Conservation (phyloP, 2,888 invertebrate species). For the Sympetrum striolatum region DNA sequence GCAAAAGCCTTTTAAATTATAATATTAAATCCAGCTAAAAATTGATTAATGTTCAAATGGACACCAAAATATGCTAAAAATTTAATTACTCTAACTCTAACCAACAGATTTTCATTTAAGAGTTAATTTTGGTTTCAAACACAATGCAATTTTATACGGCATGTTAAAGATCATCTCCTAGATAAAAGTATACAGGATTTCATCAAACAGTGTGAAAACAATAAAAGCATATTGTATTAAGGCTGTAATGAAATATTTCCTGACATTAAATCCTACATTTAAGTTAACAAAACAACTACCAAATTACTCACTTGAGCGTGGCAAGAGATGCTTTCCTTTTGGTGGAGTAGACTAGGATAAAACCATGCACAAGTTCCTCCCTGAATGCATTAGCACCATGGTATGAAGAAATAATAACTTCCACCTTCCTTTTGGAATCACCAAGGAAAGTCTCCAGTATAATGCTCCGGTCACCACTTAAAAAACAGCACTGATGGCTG, state of each 20-base stretch:
- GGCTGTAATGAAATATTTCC: too few relatives aligned
- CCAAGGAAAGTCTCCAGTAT: slow-evolving; percentile 92
- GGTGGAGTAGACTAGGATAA: slow-evolving; percentile 92
- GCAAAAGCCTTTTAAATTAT: too few relatives aligned
- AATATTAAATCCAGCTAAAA: too few relatives aligned
- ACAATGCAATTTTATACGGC: neutral
- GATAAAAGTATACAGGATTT: too few relatives aligned
- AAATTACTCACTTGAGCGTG: slow-evolving; percentile 77
- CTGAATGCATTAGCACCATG: slow-evolving; percentile 92
- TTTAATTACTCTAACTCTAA: too few relatives aligned
- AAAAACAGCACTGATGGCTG: slow-evolving; percentile 84
- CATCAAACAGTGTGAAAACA: too few relatives aligned
- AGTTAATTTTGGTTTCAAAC: too few relatives aligned
- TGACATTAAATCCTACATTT: neutral
- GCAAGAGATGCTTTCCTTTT: slow-evolving; percentile 94
- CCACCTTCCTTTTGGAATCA: slow-evolving; percentile 85
- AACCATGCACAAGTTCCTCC: slow-evolving; percentile 92
- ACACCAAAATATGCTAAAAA: too few relatives aligned
- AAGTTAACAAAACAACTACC: neutral
- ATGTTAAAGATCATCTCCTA: too few relatives aligned
- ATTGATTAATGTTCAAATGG: too few relatives aligned
- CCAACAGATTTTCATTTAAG: too few relatives aligned
- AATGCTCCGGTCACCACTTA: slow-evolving; percentile 85
- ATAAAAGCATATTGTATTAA: too few relatives aligned
- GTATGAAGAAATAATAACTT: slow-evolving; percentile 92